Evolutionary conservation across 2,113 vertebrate species (phyloP).

Genomic region (Rhinoderma darwinii): DNA sequence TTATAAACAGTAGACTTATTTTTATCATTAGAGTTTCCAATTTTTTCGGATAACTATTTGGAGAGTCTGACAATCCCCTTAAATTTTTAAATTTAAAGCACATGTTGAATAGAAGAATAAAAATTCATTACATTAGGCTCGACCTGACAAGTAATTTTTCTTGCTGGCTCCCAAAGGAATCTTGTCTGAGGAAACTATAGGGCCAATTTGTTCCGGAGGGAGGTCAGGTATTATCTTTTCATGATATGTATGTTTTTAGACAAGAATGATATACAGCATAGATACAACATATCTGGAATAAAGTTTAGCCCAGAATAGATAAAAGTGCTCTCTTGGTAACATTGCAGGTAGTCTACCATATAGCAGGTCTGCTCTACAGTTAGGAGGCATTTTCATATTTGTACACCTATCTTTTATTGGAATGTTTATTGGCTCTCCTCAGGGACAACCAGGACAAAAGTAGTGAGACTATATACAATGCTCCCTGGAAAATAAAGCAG

Average conservation of each 20-base stretch:
- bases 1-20: background rate
- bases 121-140: background rate
- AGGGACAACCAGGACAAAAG: background rate
- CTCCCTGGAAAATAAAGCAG: too few relatives aligned
- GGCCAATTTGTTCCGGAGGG: background rate
- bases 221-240: background rate
- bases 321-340: background rate
- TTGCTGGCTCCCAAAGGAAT: background rate
- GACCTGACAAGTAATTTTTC: background rate
- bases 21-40: background rate
- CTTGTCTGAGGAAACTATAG: background rate
- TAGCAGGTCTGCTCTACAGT: background rate
- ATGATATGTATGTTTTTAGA: background rate
- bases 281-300: background rate
- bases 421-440: background rate
- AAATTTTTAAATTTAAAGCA: background rate
- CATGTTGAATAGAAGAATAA: background rate
- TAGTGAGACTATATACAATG: background rate
- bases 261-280: background rate
- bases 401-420: background rate
- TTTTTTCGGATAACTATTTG: background rate
- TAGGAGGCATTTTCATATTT: background rate
- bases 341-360: background rate
- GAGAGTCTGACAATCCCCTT: background rate
- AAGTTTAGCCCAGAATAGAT: background rate